A percentile compares a stretch with the other conserved stretches of the same genome.
phyloP scores from a whole-genome alignment of 2,888 invertebrate species.

The Tetragonisca angustula region DNA sequence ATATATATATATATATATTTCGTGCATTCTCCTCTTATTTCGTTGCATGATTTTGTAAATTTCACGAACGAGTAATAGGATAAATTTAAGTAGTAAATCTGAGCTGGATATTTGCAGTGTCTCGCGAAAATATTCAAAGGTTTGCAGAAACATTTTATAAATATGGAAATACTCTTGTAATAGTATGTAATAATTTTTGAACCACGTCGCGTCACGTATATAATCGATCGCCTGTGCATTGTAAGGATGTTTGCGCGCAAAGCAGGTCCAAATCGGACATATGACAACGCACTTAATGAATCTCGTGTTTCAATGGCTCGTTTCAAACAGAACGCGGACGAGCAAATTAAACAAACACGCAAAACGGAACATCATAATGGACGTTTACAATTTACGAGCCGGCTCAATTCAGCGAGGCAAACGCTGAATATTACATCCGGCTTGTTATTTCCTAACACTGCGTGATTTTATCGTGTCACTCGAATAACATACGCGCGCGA shows the following conservation, averaged over 20 bases:
- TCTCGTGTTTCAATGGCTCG: neutral
- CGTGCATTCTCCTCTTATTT: no score
- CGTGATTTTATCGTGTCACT: slow-evolving; percentile 3
- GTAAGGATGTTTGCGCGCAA: neutral
- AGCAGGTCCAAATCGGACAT: neutral
- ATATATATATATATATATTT: no score
- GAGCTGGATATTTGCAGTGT: no score
- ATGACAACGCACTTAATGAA: neutral
- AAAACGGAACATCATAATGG: neutral
- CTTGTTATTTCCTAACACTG: neutral
- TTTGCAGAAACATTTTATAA: no score
- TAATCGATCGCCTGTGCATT: neutral
- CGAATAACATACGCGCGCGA: neutral
- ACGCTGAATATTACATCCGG: slow-evolving; percentile 14
- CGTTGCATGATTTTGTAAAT: no score
- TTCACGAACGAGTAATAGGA: no score
- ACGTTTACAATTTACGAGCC: slow-evolving; percentile 7
- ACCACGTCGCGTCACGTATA: no score
- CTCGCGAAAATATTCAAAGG: no score
- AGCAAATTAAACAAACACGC: neutral
- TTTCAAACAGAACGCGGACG: neutral
- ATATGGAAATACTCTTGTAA: no score
- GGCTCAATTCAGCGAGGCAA: neutral
- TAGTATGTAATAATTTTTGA: no score
- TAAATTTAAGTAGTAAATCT: no score